These are phyloP conservation scores for Pseudorhombus dupliciocellatus DNA, from an alignment of 2,113 vertebrate genomes.

Conservation along the genomic window DNA sequence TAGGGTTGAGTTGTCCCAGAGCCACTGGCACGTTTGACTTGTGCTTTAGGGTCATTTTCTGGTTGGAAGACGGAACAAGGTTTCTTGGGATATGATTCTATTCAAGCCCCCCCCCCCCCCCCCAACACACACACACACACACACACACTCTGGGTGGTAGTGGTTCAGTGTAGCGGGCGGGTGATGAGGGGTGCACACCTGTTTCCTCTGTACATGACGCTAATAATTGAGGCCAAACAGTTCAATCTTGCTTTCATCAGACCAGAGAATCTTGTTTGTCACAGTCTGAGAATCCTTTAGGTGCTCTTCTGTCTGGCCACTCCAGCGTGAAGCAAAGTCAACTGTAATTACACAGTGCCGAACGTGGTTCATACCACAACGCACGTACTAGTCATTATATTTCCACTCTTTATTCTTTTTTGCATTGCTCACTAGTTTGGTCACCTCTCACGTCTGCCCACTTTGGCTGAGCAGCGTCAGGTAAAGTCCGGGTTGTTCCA, in stretches of 20 bases:
- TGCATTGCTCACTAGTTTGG: neutral
- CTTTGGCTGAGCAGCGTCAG: neutral
- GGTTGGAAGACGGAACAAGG: neutral
- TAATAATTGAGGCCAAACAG: slow-evolving; percentile 1
- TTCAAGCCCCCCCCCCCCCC: too few species aligned
- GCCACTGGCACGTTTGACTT: neutral
- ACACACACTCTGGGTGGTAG: too few species aligned
- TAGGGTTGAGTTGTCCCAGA: neutral
- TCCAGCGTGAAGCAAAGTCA: neutral
- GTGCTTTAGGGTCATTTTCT: too few species aligned
- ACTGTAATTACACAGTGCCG: neutral
- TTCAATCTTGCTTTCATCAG: slow-evolving; percentile 14
- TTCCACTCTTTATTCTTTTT: neutral
- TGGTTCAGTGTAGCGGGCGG: neutral
- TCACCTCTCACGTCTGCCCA: too few species aligned
- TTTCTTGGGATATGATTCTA: neutral
- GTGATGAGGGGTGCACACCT: neutral
- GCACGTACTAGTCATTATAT: neutral
- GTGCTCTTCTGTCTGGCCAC: neutral
- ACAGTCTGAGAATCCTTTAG: neutral
- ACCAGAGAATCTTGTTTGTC: slow-evolving; percentile 9
- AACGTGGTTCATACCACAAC: neutral
- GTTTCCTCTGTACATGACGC: neutral
- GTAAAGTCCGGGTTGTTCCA: neutral
- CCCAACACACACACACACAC: too few species aligned